A percentile compares a stretch with the other conserved stretches of the same genome.
Conservation (phyloP, 2,888 invertebrate species). For the Cantharis lateralis region DNA sequence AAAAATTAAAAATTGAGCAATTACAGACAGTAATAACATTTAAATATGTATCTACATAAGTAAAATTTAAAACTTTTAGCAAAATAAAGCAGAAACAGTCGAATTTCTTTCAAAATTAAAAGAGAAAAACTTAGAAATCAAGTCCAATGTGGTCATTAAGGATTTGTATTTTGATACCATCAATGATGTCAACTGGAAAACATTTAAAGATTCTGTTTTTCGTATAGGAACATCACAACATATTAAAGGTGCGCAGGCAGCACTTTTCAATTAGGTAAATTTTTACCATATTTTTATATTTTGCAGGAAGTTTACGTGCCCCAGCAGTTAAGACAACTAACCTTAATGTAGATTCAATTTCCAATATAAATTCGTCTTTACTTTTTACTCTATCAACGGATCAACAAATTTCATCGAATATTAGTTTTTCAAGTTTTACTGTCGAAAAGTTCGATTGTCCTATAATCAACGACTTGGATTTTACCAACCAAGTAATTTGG, state of each 20-base stretch:
- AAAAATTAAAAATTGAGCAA: neutral
- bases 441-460: conserved; percentile 37
- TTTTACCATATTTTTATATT: neutral
- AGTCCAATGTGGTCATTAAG: conserved; percentile 39
- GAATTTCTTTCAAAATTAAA: conserved; percentile 19
- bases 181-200: conserved; percentile 46
- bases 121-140: conserved; percentile 33
- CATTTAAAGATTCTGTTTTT: conserved; percentile 46
- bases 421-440: conserved; percentile 41
- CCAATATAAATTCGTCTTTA: conserved; percentile 32
- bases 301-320: conserved; percentile 41
- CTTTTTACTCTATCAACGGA: conserved; percentile 47
- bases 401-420: conserved; percentile 44
- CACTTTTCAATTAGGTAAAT: neutral
- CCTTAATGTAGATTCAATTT: conserved; percentile 35
- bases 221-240: conserved; percentile 37
- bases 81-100: neutral
- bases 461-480: conserved; percentile 43
- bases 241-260: conserved; percentile 39
- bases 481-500: conserved; percentile 38
- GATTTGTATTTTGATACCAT: conserved; percentile 46
- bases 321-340: conserved; percentile 33
- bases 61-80: neutral
- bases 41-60: neutral
- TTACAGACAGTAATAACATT: conserved; percentile 6